Percentiles rank a stretch among this genome's conserved stretches.
These are phyloP conservation scores for Gouania willdenowi DNA, from an alignment of 2,797 vertebrate genomes.

Conservation along the genomic window DNA sequence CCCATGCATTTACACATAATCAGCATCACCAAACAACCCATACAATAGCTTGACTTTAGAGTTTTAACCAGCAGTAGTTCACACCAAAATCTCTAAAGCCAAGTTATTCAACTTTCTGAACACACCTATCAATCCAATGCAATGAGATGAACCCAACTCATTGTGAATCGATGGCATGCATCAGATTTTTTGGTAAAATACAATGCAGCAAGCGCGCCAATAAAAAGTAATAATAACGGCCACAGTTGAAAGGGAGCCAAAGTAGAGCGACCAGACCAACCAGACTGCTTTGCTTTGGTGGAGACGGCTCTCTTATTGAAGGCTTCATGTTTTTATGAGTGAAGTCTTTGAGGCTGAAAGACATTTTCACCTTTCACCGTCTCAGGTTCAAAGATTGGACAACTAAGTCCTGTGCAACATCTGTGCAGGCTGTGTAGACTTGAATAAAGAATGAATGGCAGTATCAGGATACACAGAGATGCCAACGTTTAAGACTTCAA, in stretches of 20 bases:
- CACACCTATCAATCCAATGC: slow-evolving; percentile 18
- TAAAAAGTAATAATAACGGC: not conserved
- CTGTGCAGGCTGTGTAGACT: not conserved
- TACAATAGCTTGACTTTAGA: slow-evolving; percentile 43
- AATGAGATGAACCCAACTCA: slow-evolving; percentile 33
- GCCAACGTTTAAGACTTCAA: slow-evolving; percentile 1
- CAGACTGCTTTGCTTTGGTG: slow-evolving; percentile 3
- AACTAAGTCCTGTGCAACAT: not conserved
- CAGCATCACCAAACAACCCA: slow-evolving; percentile 23
- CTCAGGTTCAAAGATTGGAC: not conserved
- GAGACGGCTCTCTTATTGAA: slow-evolving; percentile 4
- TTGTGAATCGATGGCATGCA: slow-evolving; percentile 61
- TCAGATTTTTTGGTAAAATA: slow-evolving; percentile 30
- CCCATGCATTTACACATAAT: slow-evolving; percentile 62
- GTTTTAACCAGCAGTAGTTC: not conserved
- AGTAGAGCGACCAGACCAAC: slow-evolving; percentile 6
- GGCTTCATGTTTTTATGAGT: not conserved
- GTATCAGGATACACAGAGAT: too few species aligned
- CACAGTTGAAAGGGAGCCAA: slow-evolving; percentile 15
- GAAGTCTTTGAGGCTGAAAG: not conserved
- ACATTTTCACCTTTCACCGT: not conserved
- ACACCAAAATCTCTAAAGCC: slow-evolving; percentile 17
- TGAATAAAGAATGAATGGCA: not conserved
- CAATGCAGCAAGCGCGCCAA: slow-evolving; percentile 21
- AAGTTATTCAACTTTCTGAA: slow-evolving; percentile 26